A percentile compares a stretch with the other conserved stretches of the same genome.
phyloP scores from a whole-genome alignment of 30 jellyfish, hydroid and myxozoan genomes.

The Turritopsis dohrnii region DNA sequence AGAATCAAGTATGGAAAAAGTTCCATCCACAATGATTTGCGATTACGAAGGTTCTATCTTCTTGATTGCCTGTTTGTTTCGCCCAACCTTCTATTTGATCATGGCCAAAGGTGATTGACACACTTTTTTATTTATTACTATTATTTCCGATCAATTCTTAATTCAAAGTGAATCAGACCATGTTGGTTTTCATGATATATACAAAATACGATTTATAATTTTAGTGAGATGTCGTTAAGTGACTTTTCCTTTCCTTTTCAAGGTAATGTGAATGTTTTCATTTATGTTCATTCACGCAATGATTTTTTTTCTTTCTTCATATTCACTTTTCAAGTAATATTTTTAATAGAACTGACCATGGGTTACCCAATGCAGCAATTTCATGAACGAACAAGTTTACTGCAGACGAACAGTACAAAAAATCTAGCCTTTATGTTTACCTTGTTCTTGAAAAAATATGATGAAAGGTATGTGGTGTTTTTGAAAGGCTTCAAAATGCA shows the following conservation, averaged over 20 bases:
- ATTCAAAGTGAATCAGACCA: no score
- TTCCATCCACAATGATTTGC: constrained; percentile 27
- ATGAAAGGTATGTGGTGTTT: neutral
- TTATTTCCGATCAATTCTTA: no score
- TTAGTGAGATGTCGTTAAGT: constrained; percentile 13
- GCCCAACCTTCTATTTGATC: constrained; percentile 23
- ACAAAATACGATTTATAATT: neutral
- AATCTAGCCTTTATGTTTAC: constrained; percentile 3
- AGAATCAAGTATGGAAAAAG: constrained; percentile 25
- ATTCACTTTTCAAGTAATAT: neutral
- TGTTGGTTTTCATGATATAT: no score
- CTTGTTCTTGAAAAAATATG: constrained; percentile 11
- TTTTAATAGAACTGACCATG: constrained; percentile 10
- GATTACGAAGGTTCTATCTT: constrained; percentile 5
- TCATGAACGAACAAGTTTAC: neutral
- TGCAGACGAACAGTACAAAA: neutral
- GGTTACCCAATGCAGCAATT: constrained; percentile 25
- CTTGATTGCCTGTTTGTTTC: constrained; percentile 29
- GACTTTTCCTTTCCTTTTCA: constrained; percentile 11
- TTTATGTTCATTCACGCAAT: no score
- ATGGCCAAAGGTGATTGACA: constrained; percentile 21
- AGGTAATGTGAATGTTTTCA: neutral
- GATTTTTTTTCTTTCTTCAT: no score
- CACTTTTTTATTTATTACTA: neutral
- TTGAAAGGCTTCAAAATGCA: no score